Percentiles rank a stretch among this genome's conserved stretches.
Conservation (phyloP, 2,113 vertebrate species). For the Delphinus delphis region DNA sequence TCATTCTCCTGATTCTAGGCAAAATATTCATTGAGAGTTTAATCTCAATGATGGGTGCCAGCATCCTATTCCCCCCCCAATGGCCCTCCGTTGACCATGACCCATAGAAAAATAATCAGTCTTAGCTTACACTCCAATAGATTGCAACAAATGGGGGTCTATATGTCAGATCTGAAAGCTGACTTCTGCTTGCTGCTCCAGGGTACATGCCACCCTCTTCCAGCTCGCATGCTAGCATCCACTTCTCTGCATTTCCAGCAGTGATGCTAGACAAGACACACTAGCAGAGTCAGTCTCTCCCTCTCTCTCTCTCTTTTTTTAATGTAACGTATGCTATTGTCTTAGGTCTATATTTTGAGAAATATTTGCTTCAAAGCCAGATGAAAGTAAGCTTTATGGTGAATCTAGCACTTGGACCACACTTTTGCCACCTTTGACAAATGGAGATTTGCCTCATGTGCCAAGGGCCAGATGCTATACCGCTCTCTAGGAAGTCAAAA, state of each 20-base stretch:
- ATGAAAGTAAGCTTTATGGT: constrained; percentile 57
- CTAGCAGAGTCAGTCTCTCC: neutral
- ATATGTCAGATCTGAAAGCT: constrained; percentile 6
- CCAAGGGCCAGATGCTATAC: constrained; percentile 79
- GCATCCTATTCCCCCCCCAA: neutral
- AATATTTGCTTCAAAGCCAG: constrained; percentile 58
- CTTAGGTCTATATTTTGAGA: constrained; percentile 64
- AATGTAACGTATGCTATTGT: constrained; percentile 31
- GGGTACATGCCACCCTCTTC: neutral
- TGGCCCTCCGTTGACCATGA: neutral
- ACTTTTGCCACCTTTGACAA: constrained; percentile 60
- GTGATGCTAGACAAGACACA: neutral
- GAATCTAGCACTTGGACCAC: constrained; percentile 43
- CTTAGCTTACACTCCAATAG: neutral
- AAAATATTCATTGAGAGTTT: constrained; percentile 1
- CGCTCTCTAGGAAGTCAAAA: constrained; percentile 75
- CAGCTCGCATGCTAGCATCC: neutral
- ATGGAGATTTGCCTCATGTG: constrained; percentile 61
- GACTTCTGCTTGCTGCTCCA: neutral
- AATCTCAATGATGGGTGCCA: neutral
- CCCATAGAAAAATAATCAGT: constrained; percentile 28
- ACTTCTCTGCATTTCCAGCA: neutral
- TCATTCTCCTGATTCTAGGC: neutral
- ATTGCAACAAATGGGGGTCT: neutral
- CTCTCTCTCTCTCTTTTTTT: neutral